Evolutionary conservation across 2,113 vertebrate genomes (phyloP), one percentile per base, ranked within the genome.

Genomic region (Halichoeres trimaculatus): DNA sequence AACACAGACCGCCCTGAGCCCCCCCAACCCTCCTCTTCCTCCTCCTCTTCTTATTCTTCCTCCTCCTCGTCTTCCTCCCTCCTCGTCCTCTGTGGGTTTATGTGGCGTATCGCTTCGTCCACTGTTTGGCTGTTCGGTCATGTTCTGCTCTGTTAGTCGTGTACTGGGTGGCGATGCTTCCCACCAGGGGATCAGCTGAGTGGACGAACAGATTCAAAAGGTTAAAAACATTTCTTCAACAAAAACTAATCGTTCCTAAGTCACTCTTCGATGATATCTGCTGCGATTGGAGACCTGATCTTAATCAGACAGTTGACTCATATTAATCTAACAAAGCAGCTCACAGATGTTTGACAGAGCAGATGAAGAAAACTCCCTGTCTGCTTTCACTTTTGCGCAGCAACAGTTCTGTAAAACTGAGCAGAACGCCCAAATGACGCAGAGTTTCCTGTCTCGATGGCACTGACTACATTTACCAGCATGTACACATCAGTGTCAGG

Each of bases 91-190:
- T 91, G 92, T 93, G 93, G 95, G 87, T 70, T 93, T 95, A 98
- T 95, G 97, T 98, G 78, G 97, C 97, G 0, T 98, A 98, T 94
- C 97, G 92, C 92, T 97, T 98, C 84, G 97, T 98, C 97, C 97
- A 98, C 87, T 98, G 97, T 95, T 96, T 96, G 95, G 97, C 97
- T 94, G 96, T 98, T 89, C 96, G 94, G 95, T 98, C 97, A 82
- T 98, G 97, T 88, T 98, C 97, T 60, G 95, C 96, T 96, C 97
- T 97, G 97, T 98, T 98, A 81, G 96, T 97, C 93, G 96, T 97
- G 70, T 98, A 98, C 90, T 98, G 97, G 86, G 96, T 98, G 89
- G 97, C 97, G 86, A 98, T 98, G 83, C 97, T 98, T 91, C 97
- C 97, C 90, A 98, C 97, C 88, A 98, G 92, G 63, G 97, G 97